Evolutionary conservation across 2,797 vertebrate genomes (phyloP).

Genomic region (Mico argentatus): DNA sequence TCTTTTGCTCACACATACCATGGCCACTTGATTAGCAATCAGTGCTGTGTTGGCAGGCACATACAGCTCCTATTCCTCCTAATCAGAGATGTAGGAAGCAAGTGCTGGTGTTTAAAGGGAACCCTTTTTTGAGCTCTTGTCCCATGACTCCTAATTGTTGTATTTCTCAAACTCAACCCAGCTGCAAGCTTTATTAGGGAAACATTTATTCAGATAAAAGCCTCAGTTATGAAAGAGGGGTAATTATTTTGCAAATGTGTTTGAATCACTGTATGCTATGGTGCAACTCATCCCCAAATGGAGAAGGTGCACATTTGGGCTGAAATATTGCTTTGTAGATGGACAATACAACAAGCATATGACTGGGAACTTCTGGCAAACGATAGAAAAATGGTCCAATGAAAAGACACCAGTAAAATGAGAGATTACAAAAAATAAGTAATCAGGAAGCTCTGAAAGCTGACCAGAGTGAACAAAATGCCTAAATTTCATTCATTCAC

Average conservation of each 20-base stretch:
- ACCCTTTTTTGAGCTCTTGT: constrained; percentile 72
- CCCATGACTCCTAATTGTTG: constrained; percentile 78
- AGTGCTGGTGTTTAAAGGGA: constrained; percentile 66
- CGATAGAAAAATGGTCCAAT: constrained; percentile 19
- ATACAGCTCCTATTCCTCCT: constrained; percentile 27
- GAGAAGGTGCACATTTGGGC: constrained; percentile 49
- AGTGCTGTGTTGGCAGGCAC: constrained; percentile 52
- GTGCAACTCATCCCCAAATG: background rate
- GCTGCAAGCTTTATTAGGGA: constrained; percentile 78
- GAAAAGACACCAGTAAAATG: constrained; percentile 24
- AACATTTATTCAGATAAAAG: constrained; percentile 81
- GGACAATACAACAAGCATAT: constrained; percentile 52
- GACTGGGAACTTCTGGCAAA: constrained; percentile 15
- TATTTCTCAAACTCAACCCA: constrained; percentile 74
- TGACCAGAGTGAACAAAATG: background rate
- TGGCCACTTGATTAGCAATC: constrained; percentile 80
- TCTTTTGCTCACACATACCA: constrained; percentile 48
- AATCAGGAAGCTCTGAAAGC: background rate
- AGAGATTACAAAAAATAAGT: background rate
- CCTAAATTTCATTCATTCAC: background rate
- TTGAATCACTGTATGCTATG: constrained; percentile 52
- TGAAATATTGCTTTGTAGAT: constrained; percentile 52
- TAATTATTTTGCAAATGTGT: constrained; percentile 73
- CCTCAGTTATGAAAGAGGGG: constrained; percentile 55
- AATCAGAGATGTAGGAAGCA: constrained; percentile 70